Evolutionary conservation across 92 coral and sea anemone species (phyloP).

Genomic region (Anthopleura xanthogrammica): DNA sequence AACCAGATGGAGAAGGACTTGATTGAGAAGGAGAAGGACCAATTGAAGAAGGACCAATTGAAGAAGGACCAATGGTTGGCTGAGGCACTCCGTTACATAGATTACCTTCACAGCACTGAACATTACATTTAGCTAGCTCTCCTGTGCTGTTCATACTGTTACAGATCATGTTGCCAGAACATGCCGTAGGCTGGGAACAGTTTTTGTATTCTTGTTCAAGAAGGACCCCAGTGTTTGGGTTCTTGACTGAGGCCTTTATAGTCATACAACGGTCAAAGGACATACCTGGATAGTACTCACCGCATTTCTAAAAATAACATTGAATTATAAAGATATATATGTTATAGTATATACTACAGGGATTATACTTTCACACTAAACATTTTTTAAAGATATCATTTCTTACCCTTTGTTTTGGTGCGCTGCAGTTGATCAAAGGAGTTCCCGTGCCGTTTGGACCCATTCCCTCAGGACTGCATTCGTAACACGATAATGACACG

Average conservation of each 20-base stretch:
- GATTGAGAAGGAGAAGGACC: background rate
- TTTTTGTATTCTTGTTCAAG: background rate
- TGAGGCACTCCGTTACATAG: background rate
- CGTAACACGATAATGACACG: background rate
- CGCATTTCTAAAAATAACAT: constrained; percentile 1
- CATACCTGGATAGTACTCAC: background rate
- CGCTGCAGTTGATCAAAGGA: background rate
- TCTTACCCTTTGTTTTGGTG: background rate
- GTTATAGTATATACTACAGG: background rate
- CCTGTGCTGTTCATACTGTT: constrained; percentile 3
- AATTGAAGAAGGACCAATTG: background rate
- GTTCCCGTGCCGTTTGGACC: background rate
- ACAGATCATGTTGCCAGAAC: background rate
- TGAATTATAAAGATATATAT: background rate
- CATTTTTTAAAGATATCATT: background rate
- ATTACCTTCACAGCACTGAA: constrained; percentile 6
- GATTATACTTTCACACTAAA: background rate
- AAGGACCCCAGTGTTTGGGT: constrained; percentile 9
- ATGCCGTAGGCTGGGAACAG: background rate
- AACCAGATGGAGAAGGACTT: background rate
- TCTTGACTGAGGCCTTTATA: too few species aligned
- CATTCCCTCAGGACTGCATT: background rate
- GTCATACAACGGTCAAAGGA: constrained; percentile 5
- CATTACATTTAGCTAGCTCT: background rate
- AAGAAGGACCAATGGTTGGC: background rate